Base-by-base conservation (phyloP, 2,888 invertebrate genomes). In the Dusona sp. region DNA sequence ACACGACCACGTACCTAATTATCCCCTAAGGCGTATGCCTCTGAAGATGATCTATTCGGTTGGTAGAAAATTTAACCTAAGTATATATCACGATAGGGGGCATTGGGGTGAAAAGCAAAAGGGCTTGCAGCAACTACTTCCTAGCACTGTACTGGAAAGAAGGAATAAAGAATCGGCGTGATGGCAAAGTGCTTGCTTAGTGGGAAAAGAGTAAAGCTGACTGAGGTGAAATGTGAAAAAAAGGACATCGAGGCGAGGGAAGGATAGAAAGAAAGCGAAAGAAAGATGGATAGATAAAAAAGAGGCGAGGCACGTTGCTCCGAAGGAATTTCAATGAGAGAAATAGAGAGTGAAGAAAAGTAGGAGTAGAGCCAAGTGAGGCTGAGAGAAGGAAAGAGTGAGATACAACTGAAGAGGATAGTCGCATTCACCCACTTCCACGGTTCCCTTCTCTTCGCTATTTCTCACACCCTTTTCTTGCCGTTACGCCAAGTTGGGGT, bases 21-120 rank as follows among this genome's bases (percentile, higher is more conserved):
- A 93, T 93, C 90, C 92, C 92, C 91, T 89, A 90, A 90, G 91
- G 91, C 90, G 90, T 88, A 81, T 90, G 91, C 89, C 89, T 88
- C 90, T 91, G 92, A 93, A 92, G 92, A 93, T 93, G 93, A 93
- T 93, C 93, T 93, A 93, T 93, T 92, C 90, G 91, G 88, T 79
- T 87, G 82, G 90, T 88, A 90, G 89, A 89, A 89, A 90, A 91
- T 90, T 91, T 90, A 13, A 42, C 51, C 64, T 61, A 51, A 74
- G 61, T 72, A 77, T 79, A 80, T 83, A 84, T 73, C 8, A 75
- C 67, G 65, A 45, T 61, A 61, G 75, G 51, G 61, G 48, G 57
- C 25, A 22, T 77, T 36, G 77, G 57, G 54, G 51, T 45, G 67
- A 83, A 80, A 85, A 85, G 83, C 72, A 77, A 77, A 87, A 72